Percentiles rank a stretch among this genome's conserved stretches.
phyloP scores from a whole-genome alignment of 2,797 vertebrate species.

The Rhynchonycteris naso region DNA sequence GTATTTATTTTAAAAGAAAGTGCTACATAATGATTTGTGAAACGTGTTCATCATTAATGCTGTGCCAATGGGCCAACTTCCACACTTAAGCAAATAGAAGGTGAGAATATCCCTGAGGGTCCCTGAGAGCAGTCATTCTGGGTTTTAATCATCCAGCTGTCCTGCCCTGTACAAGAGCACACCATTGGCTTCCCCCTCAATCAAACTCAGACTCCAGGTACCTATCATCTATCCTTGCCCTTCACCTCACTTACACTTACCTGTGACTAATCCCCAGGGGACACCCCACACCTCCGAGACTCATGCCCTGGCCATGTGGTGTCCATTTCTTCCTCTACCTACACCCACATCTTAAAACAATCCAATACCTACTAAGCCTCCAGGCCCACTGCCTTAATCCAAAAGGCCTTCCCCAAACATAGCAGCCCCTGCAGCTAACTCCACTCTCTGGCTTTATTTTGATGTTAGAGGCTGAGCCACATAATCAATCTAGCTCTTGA shows the following conservation, averaged over 20 bases:
- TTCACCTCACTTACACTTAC: not conserved
- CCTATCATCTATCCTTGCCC: not conserved
- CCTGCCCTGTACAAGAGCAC: not conserved
- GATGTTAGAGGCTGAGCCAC: not conserved
- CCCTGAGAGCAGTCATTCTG: not conserved
- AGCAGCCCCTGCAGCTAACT: fast-evolving
- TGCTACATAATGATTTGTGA: not conserved
- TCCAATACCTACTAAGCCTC: not conserved
- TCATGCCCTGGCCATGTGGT: not conserved
- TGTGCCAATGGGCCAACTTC: not conserved
- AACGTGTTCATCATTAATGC: not conserved
- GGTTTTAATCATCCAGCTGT: not conserved
- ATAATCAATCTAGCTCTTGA: not conserved
- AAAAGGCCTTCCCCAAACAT: not conserved
- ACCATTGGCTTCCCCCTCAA: not conserved
- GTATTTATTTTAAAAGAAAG: conserved; percentile 39
- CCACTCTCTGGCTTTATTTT: not conserved
- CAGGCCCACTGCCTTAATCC: not conserved
- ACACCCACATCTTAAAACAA: not conserved
- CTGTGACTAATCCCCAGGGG: not conserved
- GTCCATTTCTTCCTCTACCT: not conserved
- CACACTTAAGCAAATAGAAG: not conserved
- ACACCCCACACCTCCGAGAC: not conserved
- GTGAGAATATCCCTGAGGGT: not conserved
- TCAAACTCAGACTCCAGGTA: not conserved